Base-by-base conservation (phyloP, 2,113 vertebrate species). In the Paramisgurnus dabryanus region DNA sequence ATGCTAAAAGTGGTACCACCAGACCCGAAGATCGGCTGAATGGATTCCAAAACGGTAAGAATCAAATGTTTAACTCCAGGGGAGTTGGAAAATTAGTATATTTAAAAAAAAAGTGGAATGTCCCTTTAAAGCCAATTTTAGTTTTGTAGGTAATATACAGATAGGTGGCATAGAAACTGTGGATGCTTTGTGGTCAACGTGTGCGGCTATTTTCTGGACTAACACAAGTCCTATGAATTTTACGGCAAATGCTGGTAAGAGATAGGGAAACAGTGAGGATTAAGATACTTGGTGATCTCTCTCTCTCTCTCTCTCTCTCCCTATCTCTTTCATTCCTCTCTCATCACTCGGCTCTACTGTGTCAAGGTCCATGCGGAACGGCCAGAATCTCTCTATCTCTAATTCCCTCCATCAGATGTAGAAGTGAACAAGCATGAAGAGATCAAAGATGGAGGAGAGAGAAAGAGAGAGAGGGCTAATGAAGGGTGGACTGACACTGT, bases 381-480 rank as follows among this genome's bases (percentile, higher is more conserved):
- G 61, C 18, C 27, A 50, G 66, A 34, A 79, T 76, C 80, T 81
- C 73, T 76, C 75, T 50, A 78, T 83, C 78, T 61, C 13, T 76
- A 76, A 76, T 76, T 66, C 74, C 74, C 6, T 45, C 78, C 67
- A 79, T 80, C 77, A 68, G 74, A 84, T 47, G 70, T 82, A 82
- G 81, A 80, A 84, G 82, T 84, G 65, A 77, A 75, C 68, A 43
- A 69, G 76, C 76, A 76, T 70, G 71, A 78, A 78, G 75, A 80
- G 85, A 86, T 83, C 83, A 82, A 80, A 87, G 87, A 87, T 84
- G 85, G 85, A 80, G 81, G 70, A 88, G 61, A 74, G 53, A 74
- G 55, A 49, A 22, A 34, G 27, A 66, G 22, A 84, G 86, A 75
- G 78, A 87, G 73, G 53, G 72, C 76, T 84, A 85, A 87, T 85